A percentile compares a stretch with the other conserved stretches of the same genome.
Conservation (phyloP, 1,140 invertebrate genomes). For the Nasonia giraulti region DNA sequence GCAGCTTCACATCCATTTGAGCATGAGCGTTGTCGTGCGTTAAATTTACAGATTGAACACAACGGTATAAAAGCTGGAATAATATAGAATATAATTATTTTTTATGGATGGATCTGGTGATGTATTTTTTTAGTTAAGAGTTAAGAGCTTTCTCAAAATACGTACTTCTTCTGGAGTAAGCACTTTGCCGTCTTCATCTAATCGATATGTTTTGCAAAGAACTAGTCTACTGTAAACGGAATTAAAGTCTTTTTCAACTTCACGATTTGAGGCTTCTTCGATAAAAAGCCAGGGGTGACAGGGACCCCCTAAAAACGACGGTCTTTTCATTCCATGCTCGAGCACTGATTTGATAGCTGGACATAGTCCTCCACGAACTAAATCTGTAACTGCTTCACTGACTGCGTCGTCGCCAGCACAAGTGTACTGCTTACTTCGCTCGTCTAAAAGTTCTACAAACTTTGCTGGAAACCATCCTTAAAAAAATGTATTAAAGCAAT, state of each 20-base stretch:
- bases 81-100: constrained; percentile 4
- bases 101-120: neutral
- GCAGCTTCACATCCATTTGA: constrained; percentile 98
- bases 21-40: constrained; percentile 96
- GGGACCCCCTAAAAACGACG: constrained; percentile 88
- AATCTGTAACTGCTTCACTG: constrained; percentile 95
- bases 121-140: neutral
- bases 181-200: constrained; percentile 99
- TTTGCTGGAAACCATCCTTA: constrained; percentile 98
- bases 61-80: constrained; percentile 89
- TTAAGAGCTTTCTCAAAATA: constrained; percentile 4
- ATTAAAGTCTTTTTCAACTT: constrained; percentile 98
- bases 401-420: constrained; percentile 98
- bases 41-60: constrained; percentile 96
- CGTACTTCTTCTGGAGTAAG: constrained; percentile 96
- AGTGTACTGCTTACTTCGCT: constrained; percentile 97
- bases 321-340: constrained; percentile 95
- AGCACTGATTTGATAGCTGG: constrained; percentile 96
- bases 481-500: constrained; percentile 45
- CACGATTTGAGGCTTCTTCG: constrained; percentile 95
- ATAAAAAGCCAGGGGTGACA: constrained; percentile 99
- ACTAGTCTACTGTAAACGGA: constrained; percentile 98
- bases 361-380: constrained; percentile 95
- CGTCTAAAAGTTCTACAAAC: constrained; percentile 97
- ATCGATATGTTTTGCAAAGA: constrained; percentile 97